These are phyloP conservation scores for Mesorhabditis sp. DNA, from an alignment of 2,888 invertebrate genomes.

Conservation along the genomic window DNA sequence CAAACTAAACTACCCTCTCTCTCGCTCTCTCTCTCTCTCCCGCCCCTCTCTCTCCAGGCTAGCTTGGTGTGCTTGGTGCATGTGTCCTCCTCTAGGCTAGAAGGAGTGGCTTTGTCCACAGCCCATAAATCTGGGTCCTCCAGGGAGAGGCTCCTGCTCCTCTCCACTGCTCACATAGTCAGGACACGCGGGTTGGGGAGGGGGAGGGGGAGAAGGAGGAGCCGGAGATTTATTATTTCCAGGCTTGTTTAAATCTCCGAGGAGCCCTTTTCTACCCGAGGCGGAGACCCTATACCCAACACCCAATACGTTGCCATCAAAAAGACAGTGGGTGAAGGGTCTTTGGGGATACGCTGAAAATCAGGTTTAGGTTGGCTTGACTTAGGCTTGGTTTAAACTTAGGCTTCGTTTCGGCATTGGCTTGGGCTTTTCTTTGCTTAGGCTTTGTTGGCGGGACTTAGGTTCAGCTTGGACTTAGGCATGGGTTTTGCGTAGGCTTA, in stretches of 20 bases:
- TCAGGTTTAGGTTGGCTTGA: neutral
- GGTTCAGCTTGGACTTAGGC: slow-evolving; percentile 1
- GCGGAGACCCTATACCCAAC: too few species aligned
- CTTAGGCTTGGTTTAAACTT: neutral
- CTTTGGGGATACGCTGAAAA: neutral
- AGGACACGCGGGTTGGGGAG: too few species aligned
- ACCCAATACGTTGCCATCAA: neutral
- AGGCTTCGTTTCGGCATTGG: neutral
- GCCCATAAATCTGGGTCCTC: neutral
- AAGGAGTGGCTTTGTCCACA: neutral
- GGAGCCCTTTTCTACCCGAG: too few species aligned
- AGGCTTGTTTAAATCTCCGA: neutral
- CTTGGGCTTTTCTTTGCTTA: neutral
- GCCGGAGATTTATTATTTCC: neutral
- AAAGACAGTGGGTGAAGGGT: neutral
- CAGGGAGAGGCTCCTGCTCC: neutral
- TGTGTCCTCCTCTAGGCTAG: too few species aligned
- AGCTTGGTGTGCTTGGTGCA: too few species aligned
- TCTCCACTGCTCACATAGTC: neutral
- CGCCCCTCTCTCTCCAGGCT: too few species aligned
- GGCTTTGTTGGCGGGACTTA: neutral
- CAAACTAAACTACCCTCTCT: too few species aligned
- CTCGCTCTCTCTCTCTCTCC: too few species aligned
- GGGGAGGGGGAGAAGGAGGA: neutral
- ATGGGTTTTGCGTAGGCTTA: neutral